A percentile compares a stretch with the other conserved stretches of the same genome.
Conservation (phyloP, 2,113 vertebrate species). For the Pantherophis guttatus region DNA sequence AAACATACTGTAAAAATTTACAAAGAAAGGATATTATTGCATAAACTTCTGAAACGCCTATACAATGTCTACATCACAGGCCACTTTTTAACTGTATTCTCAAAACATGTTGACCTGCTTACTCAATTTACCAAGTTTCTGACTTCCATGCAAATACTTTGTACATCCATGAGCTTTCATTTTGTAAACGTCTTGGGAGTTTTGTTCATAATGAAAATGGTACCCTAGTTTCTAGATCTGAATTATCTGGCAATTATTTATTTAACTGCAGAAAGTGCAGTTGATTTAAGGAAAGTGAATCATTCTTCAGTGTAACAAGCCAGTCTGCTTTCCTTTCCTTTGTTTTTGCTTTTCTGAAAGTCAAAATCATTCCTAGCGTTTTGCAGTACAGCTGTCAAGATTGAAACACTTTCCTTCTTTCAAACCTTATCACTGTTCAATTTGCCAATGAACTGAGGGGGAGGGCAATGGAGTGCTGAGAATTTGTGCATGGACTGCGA, state of each 20-base stretch:
- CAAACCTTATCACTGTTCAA: no score
- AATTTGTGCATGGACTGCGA: no score
- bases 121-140: not conserved
- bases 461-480: no score
- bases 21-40: not conserved
- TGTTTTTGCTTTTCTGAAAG: not conserved
- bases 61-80: not conserved
- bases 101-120: not conserved
- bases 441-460: no score
- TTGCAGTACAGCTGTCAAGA: not conserved
- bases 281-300: not conserved
- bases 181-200: not conserved
- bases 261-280: not conserved
- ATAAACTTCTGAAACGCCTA: not conserved
- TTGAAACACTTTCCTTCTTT: no score
- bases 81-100: not conserved
- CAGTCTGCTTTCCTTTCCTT: not conserved
- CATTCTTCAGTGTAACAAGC: not conserved
- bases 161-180: not conserved
- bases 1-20: not conserved
- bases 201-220: not conserved
- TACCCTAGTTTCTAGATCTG: not conserved
- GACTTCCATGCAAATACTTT: not conserved
- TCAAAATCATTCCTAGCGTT: not conserved
- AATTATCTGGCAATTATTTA: not conserved